These are phyloP conservation scores for Herpetotheres cachinnans DNA, from an alignment of 2,113 vertebrate species.

Conservation along the genomic window DNA sequence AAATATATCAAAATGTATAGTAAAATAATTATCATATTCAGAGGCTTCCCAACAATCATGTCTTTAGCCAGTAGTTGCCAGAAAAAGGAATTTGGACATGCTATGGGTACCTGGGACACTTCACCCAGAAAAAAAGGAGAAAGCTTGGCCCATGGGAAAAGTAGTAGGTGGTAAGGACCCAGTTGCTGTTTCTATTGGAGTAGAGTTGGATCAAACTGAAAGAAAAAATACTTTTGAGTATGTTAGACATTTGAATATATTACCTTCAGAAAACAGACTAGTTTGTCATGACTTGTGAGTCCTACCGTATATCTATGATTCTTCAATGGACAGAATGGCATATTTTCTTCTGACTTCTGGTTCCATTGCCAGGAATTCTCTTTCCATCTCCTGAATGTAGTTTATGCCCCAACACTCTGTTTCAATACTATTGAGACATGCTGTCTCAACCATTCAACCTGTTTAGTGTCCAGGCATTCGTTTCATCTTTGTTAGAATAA, in stretches of 20 bases:
- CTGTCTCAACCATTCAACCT: not conserved
- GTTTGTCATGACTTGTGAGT: not conserved
- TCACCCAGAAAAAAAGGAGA: not conserved
- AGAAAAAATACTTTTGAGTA: not conserved
- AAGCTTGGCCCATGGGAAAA: not conserved
- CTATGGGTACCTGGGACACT: not conserved
- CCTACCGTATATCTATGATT: not conserved
- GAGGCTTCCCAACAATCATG: not conserved
- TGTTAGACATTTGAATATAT: not conserved
- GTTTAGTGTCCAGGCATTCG: not conserved
- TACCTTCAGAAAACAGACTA: not conserved
- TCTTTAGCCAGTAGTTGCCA: not conserved
- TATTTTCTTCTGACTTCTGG: not conserved
- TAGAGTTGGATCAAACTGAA: not conserved
- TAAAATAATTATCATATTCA: not conserved
- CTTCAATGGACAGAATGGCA: not conserved
- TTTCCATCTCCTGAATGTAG: not conserved
- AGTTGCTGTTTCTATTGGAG: not conserved
- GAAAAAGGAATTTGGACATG: not conserved
- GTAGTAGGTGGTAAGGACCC: not conserved
- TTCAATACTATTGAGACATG: not conserved
- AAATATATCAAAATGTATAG: not conserved
- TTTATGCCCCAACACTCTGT: not conserved
- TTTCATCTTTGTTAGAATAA: not conserved
- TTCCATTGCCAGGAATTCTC: not conserved